Base-by-base conservation (phyloP, 2,113 vertebrate species). In the Furnarius figulus region DNA sequence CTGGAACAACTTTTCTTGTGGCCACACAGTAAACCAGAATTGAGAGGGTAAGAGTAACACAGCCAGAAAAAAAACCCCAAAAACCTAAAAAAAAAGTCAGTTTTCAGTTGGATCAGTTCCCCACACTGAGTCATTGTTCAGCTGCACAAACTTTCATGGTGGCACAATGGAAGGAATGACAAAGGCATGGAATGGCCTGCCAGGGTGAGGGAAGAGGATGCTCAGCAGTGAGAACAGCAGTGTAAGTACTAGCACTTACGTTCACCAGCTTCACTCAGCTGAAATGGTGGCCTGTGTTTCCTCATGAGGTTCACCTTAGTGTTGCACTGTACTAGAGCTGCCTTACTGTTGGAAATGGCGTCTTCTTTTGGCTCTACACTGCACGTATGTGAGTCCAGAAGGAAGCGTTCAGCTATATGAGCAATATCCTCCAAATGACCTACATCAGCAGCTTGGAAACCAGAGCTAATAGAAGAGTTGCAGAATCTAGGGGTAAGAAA, bases 101-200 rank as follows among this genome's bases (percentile, higher is more conserved):
- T 63, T 83, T 90, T 85, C 63, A 25, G 25, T 77, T 93, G 92
- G 85, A 92, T 84, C 23, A 5, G 4, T 86, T 95, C 76, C 88
- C 13, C 39, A 22, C 59, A 67, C 85, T 95, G 85, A 77, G 72
- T 97, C 94, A 92, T 47, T 87, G 81, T 73, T 84, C 86, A 96
- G 86, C 89, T 93, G 86, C 50, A 84, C 76, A 92, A 90, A 92
- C 83, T 89, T 65, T 92, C 2, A 9, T 71, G 72, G 68, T 96
- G 90, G 95, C 89, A 96, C 86, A 80, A 62, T 67, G 68, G 85
- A 77, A 85, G 63, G 53, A 96, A 73, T 86, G 90, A 74, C 53
- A 83, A 80, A 93, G 46, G 10, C 53, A 19, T 23, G 53, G 86
- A 81, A 55, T 42, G 46, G 23, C 27, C 25, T 90, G 63, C 59